These are phyloP conservation scores for Leptopilina drosophilae DNA, from an alignment of 2,888 invertebrate species.

Conservation along the genomic window DNA sequence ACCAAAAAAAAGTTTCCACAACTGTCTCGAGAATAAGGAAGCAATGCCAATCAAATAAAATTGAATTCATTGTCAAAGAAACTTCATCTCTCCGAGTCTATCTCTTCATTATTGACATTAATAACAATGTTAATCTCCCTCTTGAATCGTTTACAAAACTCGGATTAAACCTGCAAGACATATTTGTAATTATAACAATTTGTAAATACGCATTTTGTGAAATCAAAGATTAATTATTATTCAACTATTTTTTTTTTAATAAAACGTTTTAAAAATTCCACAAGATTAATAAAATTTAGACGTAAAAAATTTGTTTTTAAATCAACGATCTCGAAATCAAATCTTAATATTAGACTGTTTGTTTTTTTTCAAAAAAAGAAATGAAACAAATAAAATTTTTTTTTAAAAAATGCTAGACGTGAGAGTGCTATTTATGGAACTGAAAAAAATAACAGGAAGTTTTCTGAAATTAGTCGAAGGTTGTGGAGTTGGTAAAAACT, in stretches of 20 bases:
- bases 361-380: too few species aligned
- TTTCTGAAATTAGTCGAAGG: slow-evolving; percentile 30
- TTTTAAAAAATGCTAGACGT: too few species aligned
- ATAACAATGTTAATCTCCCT: slow-evolving; percentile 1
- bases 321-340: not conserved
- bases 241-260: not conserved
- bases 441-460: slow-evolving; percentile 19
- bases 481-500: not conserved
- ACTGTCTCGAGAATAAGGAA: slow-evolving; percentile 32
- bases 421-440: not conserved
- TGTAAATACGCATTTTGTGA: not conserved
- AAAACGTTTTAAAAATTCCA: not conserved
- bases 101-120: slow-evolving; percentile 14
- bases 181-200: not conserved
- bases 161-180: not conserved
- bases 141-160: slow-evolving; percentile 3
- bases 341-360: not conserved
- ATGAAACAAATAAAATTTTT: too few species aligned
- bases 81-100: not conserved
- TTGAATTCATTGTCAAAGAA: slow-evolving; percentile 7
- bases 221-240: slow-evolving; percentile 25
- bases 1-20: slow-evolving; percentile 52
- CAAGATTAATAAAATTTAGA: too few species aligned
- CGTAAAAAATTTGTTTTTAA: too few species aligned
- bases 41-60: not conserved